Evolutionary conservation across 2,888 invertebrate species (phyloP), one percentile per base, ranked within the genome.

Genomic region (Frankliniella fusca): DNA sequence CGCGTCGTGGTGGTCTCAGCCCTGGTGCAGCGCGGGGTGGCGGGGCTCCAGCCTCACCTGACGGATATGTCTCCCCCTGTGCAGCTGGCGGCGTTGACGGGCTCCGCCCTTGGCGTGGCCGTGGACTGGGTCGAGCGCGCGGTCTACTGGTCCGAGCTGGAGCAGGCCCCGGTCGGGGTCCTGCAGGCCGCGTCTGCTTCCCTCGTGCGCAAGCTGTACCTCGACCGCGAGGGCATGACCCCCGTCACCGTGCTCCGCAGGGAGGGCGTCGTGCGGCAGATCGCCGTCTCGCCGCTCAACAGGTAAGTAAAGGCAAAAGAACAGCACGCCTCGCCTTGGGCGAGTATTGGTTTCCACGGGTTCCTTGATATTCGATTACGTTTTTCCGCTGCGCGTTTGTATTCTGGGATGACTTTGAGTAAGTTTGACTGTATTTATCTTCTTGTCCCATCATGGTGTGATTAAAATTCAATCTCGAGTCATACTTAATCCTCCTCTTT

Each of bases 101-200:
- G 90, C n/a, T 90, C 90, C 50, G 91, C 91, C 0, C 87, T 91
- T 15, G 93, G 94, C 83, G 88, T 97, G 48, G 92, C 94, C 2
- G 90, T 96, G 0, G 97, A 98, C 88, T 98, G 97, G 97, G 91
- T 97, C 80, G 92, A 94, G 81, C 91, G 96, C 81, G 92, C 93
- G 80, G 89, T 97, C 10, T 97, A 95, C 87, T 96, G 95, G 93
- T 91, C 93, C 0, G 95, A 95, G 87, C 86, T 90, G 28, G 90
- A 90, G 84, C 88, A 90, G 70, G 70, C 38, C 5, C 38, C 38
- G 5, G 38, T 38, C 2, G 38, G 38, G 3, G 38, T 38, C 3
- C 38, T 38, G 38, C 38, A 38, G 38, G 38, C 11, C 23, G 23
- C 23, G 10, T 9, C 70, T 8, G 23, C 70, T 10, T 76, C 70